Conservation (phyloP, 2,888 invertebrate genomes). For the Bimastos eiseni region DNA sequence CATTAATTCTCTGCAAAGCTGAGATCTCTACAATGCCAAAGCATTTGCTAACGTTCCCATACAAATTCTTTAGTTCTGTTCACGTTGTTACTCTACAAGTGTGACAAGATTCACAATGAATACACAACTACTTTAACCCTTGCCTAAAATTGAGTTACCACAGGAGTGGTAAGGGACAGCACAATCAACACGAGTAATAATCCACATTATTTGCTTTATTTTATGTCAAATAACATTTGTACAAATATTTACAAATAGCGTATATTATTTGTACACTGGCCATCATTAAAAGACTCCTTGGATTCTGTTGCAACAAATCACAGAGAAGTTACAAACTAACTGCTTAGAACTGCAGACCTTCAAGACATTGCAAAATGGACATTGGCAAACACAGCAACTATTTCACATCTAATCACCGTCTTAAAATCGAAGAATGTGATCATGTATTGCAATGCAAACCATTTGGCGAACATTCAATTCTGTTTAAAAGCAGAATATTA, state of each 20-base stretch:
- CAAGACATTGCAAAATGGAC: not conserved
- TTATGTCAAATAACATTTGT: not conserved
- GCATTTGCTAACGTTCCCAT: not conserved
- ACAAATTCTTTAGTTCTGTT: not conserved
- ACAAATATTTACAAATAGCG: not conserved
- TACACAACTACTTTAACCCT: too few relatives aligned
- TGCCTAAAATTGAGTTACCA: not conserved
- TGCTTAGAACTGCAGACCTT: slow-evolving; percentile 4
- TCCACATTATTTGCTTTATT: not conserved
- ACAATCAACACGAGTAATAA: not conserved
- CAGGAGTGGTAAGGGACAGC: too few relatives aligned
- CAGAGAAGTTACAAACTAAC: not conserved
- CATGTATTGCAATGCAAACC: not conserved
- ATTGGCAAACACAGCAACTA: not conserved
- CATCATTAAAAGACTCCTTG: not conserved
- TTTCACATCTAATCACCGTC: not conserved
- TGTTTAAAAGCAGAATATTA: slow-evolving; percentile 13
- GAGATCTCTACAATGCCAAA: not conserved
- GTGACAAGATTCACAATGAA: not conserved
- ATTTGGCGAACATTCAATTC: not conserved
- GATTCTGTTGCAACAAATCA: not conserved
- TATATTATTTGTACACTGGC: slow-evolving; percentile 2
- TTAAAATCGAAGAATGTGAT: not conserved
- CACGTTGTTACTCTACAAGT: not conserved
- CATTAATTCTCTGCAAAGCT: not conserved